Base-by-base conservation (phyloP, 2,888 invertebrate genomes). In the Koerneria pararmatus region DNA sequence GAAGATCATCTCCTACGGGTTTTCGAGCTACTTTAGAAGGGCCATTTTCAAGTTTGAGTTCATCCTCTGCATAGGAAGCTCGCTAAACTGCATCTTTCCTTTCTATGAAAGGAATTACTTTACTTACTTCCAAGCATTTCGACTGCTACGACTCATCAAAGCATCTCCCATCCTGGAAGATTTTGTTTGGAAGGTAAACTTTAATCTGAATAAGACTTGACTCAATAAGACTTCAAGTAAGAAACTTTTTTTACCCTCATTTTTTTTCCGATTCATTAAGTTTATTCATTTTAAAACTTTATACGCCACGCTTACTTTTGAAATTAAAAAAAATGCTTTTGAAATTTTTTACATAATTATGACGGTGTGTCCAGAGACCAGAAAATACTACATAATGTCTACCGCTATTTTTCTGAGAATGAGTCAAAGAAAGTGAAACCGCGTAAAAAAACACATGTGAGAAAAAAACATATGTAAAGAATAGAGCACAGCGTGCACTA, bases 111-210 rank as follows among this genome's bases (percentile, higher is more conserved):
- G 93, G 83, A 92, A 95, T 5, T 91, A 90, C 61, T 89, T 97
- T 79, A 97, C 97, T 35, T 95, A 93, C 85, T 95, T 95, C 65
- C 74, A 93, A 91, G 95, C 97, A 24, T 87, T 98, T 62, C 88
- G 98, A 34, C 90, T 98, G 56, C 91, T 95, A 0, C 88, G 98
- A 63, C 87, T 99, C 2, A 97, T 99, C 69, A 98, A 98, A 86
- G 97, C 97, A 0, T 98, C 97, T 0, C 98, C 98, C 0, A 89
- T 99, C 87, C 86, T 99, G 59, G 98, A 99, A 85, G 98, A 97
- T 75, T 99, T 99, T 85, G 87, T 87, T 37, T 87, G 86, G 79
- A 88, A 88, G 84, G 86, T 87, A 71, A n/a, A 66, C 65, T 19
- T 49, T 24, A 41, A 27, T 35, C 37, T 51, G 51, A 0, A 54